These are phyloP conservation scores for Eledona agricola DNA, from an alignment of 2,888 invertebrate genomes.

Conservation along the genomic window DNA sequence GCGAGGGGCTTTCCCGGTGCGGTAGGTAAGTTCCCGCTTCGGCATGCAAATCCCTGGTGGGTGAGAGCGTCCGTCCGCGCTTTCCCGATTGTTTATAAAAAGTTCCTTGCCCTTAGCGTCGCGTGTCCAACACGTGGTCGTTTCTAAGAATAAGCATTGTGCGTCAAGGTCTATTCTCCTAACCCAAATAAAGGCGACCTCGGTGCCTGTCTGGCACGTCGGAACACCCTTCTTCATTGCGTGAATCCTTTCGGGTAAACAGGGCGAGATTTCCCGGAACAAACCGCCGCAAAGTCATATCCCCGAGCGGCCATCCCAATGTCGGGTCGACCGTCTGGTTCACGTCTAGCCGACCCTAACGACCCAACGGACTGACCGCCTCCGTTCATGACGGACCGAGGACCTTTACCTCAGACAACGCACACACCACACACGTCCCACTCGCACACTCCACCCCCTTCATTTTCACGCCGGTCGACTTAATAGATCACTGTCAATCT, in stretches of 20 bases:
- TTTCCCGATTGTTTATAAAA: conserved; percentile 18
- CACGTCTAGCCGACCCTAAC: conserved; percentile 57
- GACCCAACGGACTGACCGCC: conserved; percentile 45
- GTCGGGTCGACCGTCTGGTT: conserved; percentile 50
- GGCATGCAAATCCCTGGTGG: no score
- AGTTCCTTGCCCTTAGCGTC: conserved; percentile 18
- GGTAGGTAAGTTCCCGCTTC: no score
- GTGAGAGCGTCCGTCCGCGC: no score
- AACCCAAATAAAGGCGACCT: conserved; percentile 53
- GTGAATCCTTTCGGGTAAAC: conserved; percentile 57
- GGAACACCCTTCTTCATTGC: conserved; percentile 44
- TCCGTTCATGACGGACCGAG: conserved; percentile 47
- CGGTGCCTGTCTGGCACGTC: conserved; percentile 40
- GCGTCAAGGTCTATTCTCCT: conserved; percentile 45
- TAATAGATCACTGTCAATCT: conserved; percentile 37
- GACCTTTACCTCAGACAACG: conserved; percentile 56
- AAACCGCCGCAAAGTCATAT: conserved; percentile 54
- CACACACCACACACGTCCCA: conserved; percentile 45
- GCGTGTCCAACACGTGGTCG: conserved; percentile 43
- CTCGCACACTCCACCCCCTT: conserved; percentile 33
- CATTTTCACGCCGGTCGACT: conserved; percentile 35
- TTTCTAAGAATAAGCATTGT: conserved; percentile 50
- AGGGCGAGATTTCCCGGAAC: conserved; percentile 54
- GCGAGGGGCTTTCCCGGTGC: no score
- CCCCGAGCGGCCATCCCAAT: conserved; percentile 54